These are phyloP conservation scores for Prolemur simus DNA, from an alignment of 2,113 vertebrate species.

Conservation along the genomic window DNA sequence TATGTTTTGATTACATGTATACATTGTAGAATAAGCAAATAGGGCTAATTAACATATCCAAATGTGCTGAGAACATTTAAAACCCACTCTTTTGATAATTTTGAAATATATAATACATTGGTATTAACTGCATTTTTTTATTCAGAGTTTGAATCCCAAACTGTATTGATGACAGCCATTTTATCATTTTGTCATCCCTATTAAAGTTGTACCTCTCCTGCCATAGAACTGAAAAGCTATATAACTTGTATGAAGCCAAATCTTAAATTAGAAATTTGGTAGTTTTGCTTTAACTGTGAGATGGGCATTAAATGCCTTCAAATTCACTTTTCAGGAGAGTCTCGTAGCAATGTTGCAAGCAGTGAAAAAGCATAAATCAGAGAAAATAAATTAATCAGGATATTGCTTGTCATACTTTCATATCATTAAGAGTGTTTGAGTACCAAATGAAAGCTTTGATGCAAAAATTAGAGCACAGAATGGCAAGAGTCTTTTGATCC, in stretches of 20 bases:
- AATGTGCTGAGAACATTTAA: neutral
- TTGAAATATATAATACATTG: neutral
- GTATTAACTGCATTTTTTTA: neutral
- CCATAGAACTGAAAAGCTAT: neutral
- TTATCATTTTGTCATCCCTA: neutral
- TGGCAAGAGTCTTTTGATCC: slow-evolving; percentile 60
- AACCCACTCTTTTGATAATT: neutral
- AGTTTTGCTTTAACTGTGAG: neutral
- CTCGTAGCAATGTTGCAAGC: neutral
- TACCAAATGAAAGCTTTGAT: slow-evolving; percentile 68
- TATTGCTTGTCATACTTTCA: slow-evolving; percentile 54
- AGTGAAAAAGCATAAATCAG: slow-evolving; percentile 9
- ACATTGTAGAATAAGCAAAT: neutral
- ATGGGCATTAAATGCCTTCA: slow-evolving; percentile 28
- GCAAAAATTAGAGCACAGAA: slow-evolving; percentile 64
- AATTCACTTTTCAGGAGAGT: slow-evolving; percentile 48
- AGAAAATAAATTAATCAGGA: slow-evolving; percentile 61
- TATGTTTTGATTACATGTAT: neutral
- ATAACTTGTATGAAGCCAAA: neutral
- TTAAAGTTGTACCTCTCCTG: neutral
- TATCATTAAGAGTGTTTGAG: slow-evolving; percentile 61
- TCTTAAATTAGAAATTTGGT: slow-evolving; percentile 22
- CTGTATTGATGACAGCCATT: neutral
- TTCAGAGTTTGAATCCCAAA: neutral
- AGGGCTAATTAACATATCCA: neutral